Evolutionary conservation across 2,113 vertebrate species (phyloP), one percentile per base, ranked within the genome.

Genomic region (Pluvialis apricaria): DNA sequence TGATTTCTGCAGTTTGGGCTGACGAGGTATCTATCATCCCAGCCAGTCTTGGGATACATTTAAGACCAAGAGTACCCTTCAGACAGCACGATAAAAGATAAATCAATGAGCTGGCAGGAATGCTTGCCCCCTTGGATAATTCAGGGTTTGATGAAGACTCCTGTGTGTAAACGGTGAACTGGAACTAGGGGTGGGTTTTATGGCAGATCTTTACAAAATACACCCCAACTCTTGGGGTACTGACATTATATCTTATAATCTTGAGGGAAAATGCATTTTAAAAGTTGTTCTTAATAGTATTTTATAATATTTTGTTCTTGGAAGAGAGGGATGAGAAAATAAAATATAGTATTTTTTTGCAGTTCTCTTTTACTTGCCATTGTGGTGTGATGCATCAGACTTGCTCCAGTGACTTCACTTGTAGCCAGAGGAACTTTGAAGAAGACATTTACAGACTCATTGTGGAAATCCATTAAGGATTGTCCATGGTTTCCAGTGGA

Each of bases 161-260:
- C 36, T 2, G 0, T 2, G 0, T 51, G 28, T 38, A 88, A 79
- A 90, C 20, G 18, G n/a, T 47, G 15, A n/a, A 42, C 36, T n/a
- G 40, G 49, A 91, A 51, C 61, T 44, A n/a, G n/a, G 32, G 22
- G 65, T 20, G 2, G 10, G 29, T 8, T 54, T 71, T 85, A 49
- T 61, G 47, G 47, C 38, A 69, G 20, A 5, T 51, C 29, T 51
- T 45, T 26, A 45, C 11, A 32, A 10, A 42, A 79, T 61, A 13
- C 19, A 26, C 1, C 2, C 13, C 7, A 15, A 1, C 3, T 55
- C 26, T 3, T 22, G 32, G 32, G 54, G 5, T 18, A 71, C 26
- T 34, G 7, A 69, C 19, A 14, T 32, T 42, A 6, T 16, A 17
- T 34, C 1, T 13, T 42, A 60, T 18, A 28, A 88, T 57, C 34